Evolutionary conservation across 2,113 vertebrate species (phyloP), one percentile per base, ranked within the genome.

Genomic region (Xiphophorus maculatus): DNA sequence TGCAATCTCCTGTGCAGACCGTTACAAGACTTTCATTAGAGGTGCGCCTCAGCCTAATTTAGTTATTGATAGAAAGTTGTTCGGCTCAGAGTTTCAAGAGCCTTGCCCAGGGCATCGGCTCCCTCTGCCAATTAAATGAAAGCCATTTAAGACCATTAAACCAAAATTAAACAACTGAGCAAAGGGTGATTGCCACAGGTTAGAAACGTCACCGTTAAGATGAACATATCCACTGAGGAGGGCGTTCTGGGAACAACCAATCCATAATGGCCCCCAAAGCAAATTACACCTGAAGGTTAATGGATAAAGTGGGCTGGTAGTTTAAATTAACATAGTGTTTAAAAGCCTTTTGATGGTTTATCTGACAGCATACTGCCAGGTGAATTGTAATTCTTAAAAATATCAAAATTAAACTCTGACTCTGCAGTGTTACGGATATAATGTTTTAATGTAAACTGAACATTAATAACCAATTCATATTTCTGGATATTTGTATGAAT

Each of bases 121-220:
- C 78, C 74, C 70, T 66, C 69, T 87, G 40, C 83, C 90, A 90
- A 93, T 93, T 92, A 93, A 87, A 90, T 71, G 79, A 79, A 82
- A 89, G 91, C 83, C 91, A 91, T 93, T 94, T 92, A 84, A 93
- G 90, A 84, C 85, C 78, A 90, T 92, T 91, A 90, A 86, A 90
- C 84, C 82, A 81, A 89, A 93, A 93, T 91, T 73, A 91, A 91
- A 92, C 83, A 83, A 88, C 88, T 85, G 77, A 68, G 80, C 83
- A 80, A 73, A 87, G 84, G 84, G 82, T 77, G 74, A 74, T 82
- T 54, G 81, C 85, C 80, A 87, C 68, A 75, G 81, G 85, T 90
- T 86, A 89, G 68, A 68, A 82, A 91, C 81, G 79, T 75, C 76
- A 68, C 74, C 69, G 72, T 73, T 70, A 79, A 86, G 66, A 69